phyloP scores from a whole-genome alignment of 2,888 invertebrate genomes.

The Agonum fuliginosum region DNA sequence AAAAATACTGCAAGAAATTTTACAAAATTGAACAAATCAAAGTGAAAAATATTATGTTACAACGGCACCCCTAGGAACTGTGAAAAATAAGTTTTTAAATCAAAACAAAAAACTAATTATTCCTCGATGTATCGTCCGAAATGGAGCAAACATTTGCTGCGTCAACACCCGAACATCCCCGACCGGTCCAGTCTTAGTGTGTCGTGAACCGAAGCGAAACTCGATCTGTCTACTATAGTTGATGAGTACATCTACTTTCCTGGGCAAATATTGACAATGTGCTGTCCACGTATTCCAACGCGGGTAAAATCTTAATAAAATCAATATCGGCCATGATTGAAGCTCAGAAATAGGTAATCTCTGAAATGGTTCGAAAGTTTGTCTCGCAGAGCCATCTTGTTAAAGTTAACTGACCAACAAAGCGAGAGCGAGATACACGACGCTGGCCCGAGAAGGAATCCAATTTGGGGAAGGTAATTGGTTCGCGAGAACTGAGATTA shows the following conservation, averaged over 20 bases:
- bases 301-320: conserved; percentile 70
- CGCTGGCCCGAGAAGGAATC: background rate
- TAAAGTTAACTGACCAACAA: conserved; percentile 36
- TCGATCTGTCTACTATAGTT: conserved; percentile 70
- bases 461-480: conserved; percentile 13
- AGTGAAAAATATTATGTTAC: background rate
- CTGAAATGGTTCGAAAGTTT: conserved; percentile 53
- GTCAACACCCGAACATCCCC: conserved; percentile 47
- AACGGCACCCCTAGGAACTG: no score
- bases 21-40: background rate
- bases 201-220: conserved; percentile 66
- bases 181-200: conserved; percentile 70
- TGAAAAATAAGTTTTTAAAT: background rate
- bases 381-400: conserved; percentile 61
- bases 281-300: conserved; percentile 70
- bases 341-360: conserved; percentile 63
- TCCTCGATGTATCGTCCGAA: background rate
- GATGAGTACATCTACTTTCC: conserved; percentile 79
- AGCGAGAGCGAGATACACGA: no score
- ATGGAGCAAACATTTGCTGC: conserved; percentile 7
- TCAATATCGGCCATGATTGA: conserved; percentile 69
- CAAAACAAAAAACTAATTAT: conserved; percentile 13
- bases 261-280: conserved; percentile 79
- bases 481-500: conserved; percentile 5
- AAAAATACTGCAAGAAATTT: background rate